Conservation (phyloP, 2,797 vertebrate species). For the Schizothorax lantsangensis region DNA sequence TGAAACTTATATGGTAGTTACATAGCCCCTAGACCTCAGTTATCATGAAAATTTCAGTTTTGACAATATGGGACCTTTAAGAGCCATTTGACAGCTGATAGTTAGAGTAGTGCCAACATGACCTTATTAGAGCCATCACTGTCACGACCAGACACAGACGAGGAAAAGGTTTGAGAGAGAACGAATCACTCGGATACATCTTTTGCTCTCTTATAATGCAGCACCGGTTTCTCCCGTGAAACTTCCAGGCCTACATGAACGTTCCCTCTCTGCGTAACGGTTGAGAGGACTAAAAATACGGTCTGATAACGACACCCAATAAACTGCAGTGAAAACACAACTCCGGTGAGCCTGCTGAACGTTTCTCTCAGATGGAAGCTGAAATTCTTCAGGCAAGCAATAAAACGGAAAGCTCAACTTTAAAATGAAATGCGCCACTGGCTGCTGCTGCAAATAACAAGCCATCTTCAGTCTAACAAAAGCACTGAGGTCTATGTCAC, state of each 20-base stretch:
- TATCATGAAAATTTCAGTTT: no score
- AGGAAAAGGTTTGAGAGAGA: slow-evolving; percentile 3
- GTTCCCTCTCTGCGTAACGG: slow-evolving; percentile 40
- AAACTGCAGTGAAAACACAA: slow-evolving; percentile 34
- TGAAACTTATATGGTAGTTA: no score
- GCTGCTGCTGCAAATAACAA: slow-evolving; percentile 15
- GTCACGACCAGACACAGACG: slow-evolving; percentile 48
- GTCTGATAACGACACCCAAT: slow-evolving; percentile 22
- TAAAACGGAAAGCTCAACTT: not conserved
- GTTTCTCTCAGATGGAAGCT: not conserved
- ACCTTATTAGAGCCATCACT: slow-evolving; percentile 67
- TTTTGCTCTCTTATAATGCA: not conserved
- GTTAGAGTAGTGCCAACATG: slow-evolving; percentile 38
- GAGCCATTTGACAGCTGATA: slow-evolving; percentile 41
- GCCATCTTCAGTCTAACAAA: slow-evolving; percentile 23
- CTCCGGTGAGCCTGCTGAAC: slow-evolving; percentile 48
- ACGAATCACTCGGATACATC: not conserved
- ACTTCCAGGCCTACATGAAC: not conserved
- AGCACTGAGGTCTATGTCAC: slow-evolving; percentile 13
- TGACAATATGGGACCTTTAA: not conserved
- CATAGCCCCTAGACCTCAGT: no score
- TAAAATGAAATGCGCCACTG: slow-evolving; percentile 3
- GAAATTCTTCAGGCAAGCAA: slow-evolving; percentile 15
- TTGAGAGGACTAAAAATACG: slow-evolving; percentile 44
- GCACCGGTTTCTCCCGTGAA: not conserved